Conservation (phyloP, 2,888 invertebrate genomes). For the Deilephila porcellus region DNA sequence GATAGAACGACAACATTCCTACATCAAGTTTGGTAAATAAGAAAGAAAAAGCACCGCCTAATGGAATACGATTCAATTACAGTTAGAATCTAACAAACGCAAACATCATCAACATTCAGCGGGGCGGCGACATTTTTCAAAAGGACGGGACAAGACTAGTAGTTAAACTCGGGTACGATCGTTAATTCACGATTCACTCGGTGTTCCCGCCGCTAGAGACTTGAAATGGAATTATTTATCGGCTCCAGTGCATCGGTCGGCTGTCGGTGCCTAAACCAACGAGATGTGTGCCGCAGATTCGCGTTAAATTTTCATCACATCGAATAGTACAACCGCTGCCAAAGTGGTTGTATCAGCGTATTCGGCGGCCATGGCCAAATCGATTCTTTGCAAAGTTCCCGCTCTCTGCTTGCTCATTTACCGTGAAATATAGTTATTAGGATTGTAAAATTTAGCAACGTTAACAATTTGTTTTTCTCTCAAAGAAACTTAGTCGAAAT, state of each 20-base stretch:
- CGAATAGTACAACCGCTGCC: neutral
- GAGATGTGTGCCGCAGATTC: constrained; percentile 49
- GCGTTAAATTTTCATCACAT: constrained; percentile 36
- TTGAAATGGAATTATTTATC: constrained; percentile 52
- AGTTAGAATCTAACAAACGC: constrained; percentile 12
- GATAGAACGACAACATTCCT: too few species aligned
- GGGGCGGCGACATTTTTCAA: constrained; percentile 17
- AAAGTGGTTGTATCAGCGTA: constrained; percentile 40
- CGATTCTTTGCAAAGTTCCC: constrained; percentile 20
- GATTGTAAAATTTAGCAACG: constrained; percentile 40
- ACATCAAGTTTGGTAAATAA: neutral
- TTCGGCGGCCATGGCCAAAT: constrained; percentile 27
- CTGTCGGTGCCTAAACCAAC: constrained; percentile 37
- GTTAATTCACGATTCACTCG: constrained; percentile 31
- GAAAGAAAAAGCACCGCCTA: neutral
- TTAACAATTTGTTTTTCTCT: constrained; percentile 31
- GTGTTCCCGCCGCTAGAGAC: constrained; percentile 39
- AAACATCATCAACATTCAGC: constrained; percentile 21
- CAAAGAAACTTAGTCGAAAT: neutral
- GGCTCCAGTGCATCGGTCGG: constrained; percentile 46
- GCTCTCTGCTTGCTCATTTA: constrained; percentile 45
- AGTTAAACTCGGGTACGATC: constrained; percentile 6
- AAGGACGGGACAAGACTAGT: neutral
- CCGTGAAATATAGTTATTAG: constrained; percentile 47
- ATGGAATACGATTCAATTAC: constrained; percentile 3